Base-by-base conservation (phyloP, 2,113 vertebrate species). In the Sinocyclocheilus anshuiensis region DNA sequence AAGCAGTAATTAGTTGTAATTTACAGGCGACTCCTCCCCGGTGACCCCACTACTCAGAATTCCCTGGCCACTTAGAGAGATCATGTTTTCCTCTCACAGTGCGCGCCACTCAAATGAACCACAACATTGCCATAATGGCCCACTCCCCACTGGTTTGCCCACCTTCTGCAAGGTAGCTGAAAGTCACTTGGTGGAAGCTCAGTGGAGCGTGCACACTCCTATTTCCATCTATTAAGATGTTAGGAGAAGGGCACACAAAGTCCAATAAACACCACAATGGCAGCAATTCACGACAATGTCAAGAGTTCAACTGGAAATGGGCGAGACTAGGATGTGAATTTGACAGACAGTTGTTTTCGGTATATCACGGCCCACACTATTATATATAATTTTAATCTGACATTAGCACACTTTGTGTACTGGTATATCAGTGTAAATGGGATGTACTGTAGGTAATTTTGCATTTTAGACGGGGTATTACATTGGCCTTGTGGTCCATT, bases 1-100 rank as follows among this genome's bases (percentile, higher is more conserved):
- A 90, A 90, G 88, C 93, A 91, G 94, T 94, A 95, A 95, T 95
- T 95, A 95, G 93, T 91, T 87, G 92, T 94, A 94, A 95, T 95
- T 94, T 94, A 94, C 89, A 69, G 90, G 88, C 88, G 87, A 89
- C 92, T 91, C 91, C 92, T 94, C 92, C 92, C 91, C 86, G 84
- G 91, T 67, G 89, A 92, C 90, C 93, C 92, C 6, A 88, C 92
- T 92, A 91, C 88, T 91, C 92, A 65, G 84, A 94, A 93, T 93
- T 92, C 91, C 93, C 77, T 84, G 91, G 93, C 92, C 92, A 92
- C 92, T 93, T 89, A 90, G 91, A 94, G 92, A 92, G 92, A 93
- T 93, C 90, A 90, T 92, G 92, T 94, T 94, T 94, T 94, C 93
- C 88, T 90, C 88, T 90, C 90, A 88, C 90, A 91, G 91, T 90